Conservation (phyloP, 2,113 vertebrate species). For the Bos javanicus region DNA sequence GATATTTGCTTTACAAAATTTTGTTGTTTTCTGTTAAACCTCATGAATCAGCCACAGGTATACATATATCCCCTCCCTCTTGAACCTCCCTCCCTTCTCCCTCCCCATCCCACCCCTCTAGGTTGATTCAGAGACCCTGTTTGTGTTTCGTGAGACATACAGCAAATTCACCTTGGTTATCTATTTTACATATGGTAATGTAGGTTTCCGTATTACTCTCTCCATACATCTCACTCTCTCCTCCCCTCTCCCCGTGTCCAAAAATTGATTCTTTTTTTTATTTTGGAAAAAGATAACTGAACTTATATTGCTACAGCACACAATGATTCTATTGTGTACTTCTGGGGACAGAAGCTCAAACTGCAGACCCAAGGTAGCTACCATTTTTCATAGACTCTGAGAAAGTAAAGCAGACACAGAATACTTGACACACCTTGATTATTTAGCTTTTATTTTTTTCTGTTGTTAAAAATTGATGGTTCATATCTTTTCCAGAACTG, state of each 20-base stretch:
- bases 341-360: not conserved
- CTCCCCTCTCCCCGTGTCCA: not conserved
- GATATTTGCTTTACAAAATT: not conserved
- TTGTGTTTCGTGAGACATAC: not conserved
- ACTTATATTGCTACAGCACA: not conserved
- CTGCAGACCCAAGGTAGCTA: not conserved
- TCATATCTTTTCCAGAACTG: not conserved
- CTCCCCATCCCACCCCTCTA: not conserved
- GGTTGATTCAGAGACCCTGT: not conserved
- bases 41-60: no score
- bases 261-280: not conserved
- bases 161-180: not conserved
- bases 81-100: not conserved
- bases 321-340: not conserved
- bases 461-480: not conserved
- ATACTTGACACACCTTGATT: not conserved
- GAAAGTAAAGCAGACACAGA: not conserved
- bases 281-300: not conserved
- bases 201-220: not conserved
- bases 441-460: not conserved
- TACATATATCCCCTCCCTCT: not conserved
- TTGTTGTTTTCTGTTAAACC: not conserved
- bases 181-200: not conserved
- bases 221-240: not conserved
- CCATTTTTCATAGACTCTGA: not conserved